These are phyloP conservation scores for Frankliniella fusca DNA, from an alignment of 2,888 invertebrate genomes.

Conservation along the genomic window DNA sequence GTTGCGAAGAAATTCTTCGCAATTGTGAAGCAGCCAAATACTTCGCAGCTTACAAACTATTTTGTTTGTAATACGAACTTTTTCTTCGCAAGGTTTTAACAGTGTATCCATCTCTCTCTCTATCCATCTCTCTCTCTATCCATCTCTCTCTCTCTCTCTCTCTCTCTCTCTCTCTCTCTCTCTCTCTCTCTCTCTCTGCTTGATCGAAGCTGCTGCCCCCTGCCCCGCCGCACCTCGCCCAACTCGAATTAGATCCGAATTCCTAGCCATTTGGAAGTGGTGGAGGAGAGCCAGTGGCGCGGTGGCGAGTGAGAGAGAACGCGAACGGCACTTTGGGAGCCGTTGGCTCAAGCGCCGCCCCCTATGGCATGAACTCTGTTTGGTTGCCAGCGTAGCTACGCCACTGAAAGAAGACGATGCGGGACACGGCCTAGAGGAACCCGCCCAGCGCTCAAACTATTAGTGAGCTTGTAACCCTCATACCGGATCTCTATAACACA, in stretches of 20 bases:
- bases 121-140: too few species aligned
- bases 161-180: background rate
- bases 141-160: background rate
- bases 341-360: background rate
- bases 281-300: background rate
- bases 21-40: too few species aligned
- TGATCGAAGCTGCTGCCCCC: background rate
- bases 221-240: background rate
- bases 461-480: conserved; percentile 10
- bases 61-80: too few species aligned
- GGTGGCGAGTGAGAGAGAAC: background rate
- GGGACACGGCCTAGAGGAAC: too few species aligned
- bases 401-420: too few species aligned
- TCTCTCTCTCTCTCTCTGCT: background rate
- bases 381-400: background rate
- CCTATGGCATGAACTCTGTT: background rate
- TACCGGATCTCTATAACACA: conserved; percentile 16
- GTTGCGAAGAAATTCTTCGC: too few species aligned
- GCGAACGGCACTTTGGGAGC: background rate
- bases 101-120: too few species aligned
- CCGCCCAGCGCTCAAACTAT: background rate
- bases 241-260: conserved; percentile 4
- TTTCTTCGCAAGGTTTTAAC: too few species aligned
- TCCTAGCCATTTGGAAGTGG: background rate
- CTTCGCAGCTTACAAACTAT: too few species aligned